These are phyloP conservation scores for Aleadryas rufinucha DNA, from an alignment of 2,113 vertebrate species.

Conservation along the genomic window DNA sequence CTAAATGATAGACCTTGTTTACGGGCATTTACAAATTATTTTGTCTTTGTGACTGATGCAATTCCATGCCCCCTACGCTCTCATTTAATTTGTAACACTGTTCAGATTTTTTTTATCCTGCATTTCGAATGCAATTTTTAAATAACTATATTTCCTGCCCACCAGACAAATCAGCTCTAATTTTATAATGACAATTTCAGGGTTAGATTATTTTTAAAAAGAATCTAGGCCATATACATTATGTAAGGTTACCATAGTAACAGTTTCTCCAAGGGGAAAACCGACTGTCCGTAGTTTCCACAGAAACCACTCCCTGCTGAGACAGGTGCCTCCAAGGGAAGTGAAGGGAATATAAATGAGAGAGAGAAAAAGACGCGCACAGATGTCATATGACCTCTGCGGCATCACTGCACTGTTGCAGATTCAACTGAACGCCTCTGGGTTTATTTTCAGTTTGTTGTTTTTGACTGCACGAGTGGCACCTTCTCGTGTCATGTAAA, in stretches of 20 bases:
- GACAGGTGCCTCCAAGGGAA: conserved; percentile 67
- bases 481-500: not conserved
- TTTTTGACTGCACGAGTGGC: not conserved
- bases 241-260: conserved; percentile 67
- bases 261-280: conserved; percentile 43
- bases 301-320: conserved; percentile 69
- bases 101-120: not conserved
- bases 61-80: not conserved
- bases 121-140: not conserved
- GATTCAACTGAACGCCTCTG: not conserved
- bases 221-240: conserved; percentile 62
- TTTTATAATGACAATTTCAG: conserved; percentile 19
- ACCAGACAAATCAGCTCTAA: not conserved
- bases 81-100: not conserved
- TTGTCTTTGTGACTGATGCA: not conserved
- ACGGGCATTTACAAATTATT: conserved; percentile 4
- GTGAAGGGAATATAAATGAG: conserved; percentile 55
- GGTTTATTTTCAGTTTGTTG: not conserved
- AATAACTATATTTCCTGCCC: not conserved
- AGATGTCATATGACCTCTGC: not conserved
- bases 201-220: conserved; percentile 7
- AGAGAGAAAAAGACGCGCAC: not conserved
- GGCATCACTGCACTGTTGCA: not conserved
- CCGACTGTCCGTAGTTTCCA: conserved; percentile 58
- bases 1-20: not conserved